A percentile compares a stretch with the other conserved stretches of the same genome.
These are phyloP conservation scores for Rhinopomastus cyanomelas DNA, from an alignment of 2,113 vertebrate species.

Conservation along the genomic window DNA sequence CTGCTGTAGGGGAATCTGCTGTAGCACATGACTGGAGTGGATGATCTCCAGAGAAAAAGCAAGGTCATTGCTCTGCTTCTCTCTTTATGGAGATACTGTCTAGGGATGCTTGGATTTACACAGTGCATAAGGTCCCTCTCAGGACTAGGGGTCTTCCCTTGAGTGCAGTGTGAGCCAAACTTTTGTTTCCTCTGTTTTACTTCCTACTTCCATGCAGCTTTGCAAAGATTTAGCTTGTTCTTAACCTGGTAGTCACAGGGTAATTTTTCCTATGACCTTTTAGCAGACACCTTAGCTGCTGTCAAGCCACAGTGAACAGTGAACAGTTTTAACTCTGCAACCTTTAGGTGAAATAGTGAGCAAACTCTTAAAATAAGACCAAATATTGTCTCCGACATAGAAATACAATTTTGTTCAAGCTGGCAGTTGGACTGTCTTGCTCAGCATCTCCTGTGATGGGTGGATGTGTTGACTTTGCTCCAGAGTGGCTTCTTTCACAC, in stretches of 20 bases:
- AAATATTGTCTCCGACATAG: neutral
- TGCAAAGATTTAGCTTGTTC: neutral
- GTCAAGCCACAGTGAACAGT: neutral
- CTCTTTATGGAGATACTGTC: neutral
- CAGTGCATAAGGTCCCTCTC: neutral
- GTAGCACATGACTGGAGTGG: too few relatives aligned
- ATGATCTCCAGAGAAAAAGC: neutral
- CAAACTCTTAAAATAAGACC: neutral
- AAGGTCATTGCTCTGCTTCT: accelerated
- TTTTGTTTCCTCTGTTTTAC: neutral
- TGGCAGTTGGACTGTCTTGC: neutral
- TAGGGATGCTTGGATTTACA: neutral
- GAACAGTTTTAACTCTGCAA: neutral
- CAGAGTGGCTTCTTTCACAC: neutral
- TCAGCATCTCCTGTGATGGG: neutral
- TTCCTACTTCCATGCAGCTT: neutral
- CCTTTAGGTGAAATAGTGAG: neutral
- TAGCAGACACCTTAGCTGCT: neutral
- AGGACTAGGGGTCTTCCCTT: neutral
- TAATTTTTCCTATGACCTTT: neutral
- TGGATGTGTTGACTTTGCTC: neutral
- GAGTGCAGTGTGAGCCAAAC: neutral
- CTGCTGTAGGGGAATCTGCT: too few relatives aligned
- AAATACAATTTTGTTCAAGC: neutral
- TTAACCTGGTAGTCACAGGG: neutral